Evolutionary conservation across 2,888 invertebrate species (phyloP).

Genomic region (Pecten maximus): DNA sequence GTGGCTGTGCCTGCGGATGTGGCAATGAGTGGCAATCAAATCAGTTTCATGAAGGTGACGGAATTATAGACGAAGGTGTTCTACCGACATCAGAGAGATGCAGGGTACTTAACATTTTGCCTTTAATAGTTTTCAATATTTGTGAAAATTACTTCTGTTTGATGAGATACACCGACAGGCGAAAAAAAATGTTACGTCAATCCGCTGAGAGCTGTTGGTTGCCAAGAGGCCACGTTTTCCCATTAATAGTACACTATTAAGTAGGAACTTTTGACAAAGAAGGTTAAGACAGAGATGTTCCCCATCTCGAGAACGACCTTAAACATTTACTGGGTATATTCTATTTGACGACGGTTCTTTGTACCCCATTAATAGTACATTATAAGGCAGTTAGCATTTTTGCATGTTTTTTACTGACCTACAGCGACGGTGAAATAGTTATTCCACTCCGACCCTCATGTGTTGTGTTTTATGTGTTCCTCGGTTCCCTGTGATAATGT

Average conservation of each 20-base stretch:
- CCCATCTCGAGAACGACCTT: background rate
- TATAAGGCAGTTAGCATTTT: constrained; percentile 19
- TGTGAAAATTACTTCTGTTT: constrained; percentile 26
- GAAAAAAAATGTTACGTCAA: background rate
- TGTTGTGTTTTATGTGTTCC: background rate
- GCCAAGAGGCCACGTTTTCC: background rate
- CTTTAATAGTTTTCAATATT: constrained; percentile 24
- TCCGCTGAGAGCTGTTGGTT: background rate
- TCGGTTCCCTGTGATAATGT: background rate
- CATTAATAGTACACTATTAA: constrained; percentile 8
- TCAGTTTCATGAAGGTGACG: constrained; percentile 1
- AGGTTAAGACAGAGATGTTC: background rate
- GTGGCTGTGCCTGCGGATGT: constrained; percentile 3
- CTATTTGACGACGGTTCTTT: background rate
- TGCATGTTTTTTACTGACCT: constrained; percentile 29
- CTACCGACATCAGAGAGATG: constrained; percentile 10
- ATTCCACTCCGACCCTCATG: background rate
- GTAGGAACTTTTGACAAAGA: background rate
- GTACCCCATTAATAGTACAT: constrained; percentile 2
- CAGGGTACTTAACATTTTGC: background rate
- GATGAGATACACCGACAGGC: background rate
- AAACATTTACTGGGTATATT: background rate
- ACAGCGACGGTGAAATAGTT: background rate
- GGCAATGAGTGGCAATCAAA: background rate
- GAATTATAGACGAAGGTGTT: background rate